Conservation (phyloP, 2,113 vertebrate genomes). For the Pluvialis apricaria region DNA sequence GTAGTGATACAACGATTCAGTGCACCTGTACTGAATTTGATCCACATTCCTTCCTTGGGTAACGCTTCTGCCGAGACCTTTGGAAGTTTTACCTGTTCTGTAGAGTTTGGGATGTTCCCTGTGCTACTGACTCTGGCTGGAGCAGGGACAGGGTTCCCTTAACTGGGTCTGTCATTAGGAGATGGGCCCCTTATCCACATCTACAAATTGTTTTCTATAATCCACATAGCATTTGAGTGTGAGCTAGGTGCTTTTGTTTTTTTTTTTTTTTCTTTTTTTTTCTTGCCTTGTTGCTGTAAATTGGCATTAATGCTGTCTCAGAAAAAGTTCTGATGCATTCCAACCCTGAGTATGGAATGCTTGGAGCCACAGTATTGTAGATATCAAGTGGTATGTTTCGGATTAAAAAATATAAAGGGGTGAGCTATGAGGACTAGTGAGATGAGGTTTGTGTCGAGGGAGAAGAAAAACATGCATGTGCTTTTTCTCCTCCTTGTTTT, state of each 20-base stretch:
- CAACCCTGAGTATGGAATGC: not conserved
- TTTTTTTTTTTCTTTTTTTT: not conserved
- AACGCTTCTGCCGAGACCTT: not conserved
- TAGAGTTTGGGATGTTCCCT: not conserved
- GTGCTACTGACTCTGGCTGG: not conserved
- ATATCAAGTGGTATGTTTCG: not conserved
- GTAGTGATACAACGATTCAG: not conserved
- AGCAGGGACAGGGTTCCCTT: not conserved
- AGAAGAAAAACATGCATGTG: rapidly evolving
- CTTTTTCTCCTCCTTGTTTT: not conserved
- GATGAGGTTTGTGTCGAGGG: not conserved
- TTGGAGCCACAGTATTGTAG: not conserved
- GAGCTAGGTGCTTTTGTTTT: too few species aligned
- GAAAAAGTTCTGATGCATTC: not conserved
- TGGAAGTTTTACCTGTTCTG: not conserved
- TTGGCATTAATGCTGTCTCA: not conserved
- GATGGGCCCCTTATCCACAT: not conserved
- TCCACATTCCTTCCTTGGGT: not conserved
- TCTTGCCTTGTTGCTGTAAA: not conserved
- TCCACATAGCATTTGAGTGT: not conserved
- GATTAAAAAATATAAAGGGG: not conserved
- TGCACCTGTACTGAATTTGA: not conserved
- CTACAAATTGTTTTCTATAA: not conserved
- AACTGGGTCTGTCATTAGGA: not conserved
- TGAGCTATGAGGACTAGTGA: not conserved